Base-by-base conservation (phyloP, 1,140 invertebrate species). In the Agraylea sexmaculata region DNA sequence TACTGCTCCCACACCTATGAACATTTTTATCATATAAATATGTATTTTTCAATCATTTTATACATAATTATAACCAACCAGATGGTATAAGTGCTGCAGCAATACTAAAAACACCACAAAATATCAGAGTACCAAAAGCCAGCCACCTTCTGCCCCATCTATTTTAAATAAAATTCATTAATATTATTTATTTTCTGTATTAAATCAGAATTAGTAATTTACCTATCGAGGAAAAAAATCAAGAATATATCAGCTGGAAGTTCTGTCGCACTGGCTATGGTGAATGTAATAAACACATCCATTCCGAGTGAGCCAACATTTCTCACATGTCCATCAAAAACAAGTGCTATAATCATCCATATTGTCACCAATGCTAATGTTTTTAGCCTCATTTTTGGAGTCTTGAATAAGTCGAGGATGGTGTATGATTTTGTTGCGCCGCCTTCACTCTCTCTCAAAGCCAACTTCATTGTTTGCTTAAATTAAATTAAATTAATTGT, bases 251-350 rank as follows among this genome's bases (percentile, higher is more conserved):
- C 84, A 5, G 86, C 85, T 1, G 87, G 87, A 22, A 87, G 59
- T 54, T 87, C 83, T 0, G 83, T 87, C 1, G 80, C 78, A 11
- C 80, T 78, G 0, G 85, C 84, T 2, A 89, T 70, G 1, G 83
- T 85, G 53, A 89, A 90, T 1, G 85, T 86, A 19, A 86, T 52
- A 53, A 88, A 90, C 2, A 88, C 71, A 50, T 87, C 76, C 44
- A 87, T 57, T 1, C 79, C 83, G 4, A 89, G 62, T 22, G 83
- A 79, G 13, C 82, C 79, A 1, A 87, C 83, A 49, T 87, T 87
- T 53, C 86, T 66, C 2, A 87, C 84, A 54, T 89, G 84, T 1
- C 85, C 86, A 51, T 89, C 85, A 52, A 89, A 90, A 1, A 87
- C 78, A 54, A 91, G 53, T 1, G 83, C 86, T 39, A 90, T 81